Percentiles rank a stretch among this genome's conserved stretches.
These are phyloP conservation scores for Sussaba pulchella DNA, from an alignment of 2,888 invertebrate species.

Conservation along the genomic window DNA sequence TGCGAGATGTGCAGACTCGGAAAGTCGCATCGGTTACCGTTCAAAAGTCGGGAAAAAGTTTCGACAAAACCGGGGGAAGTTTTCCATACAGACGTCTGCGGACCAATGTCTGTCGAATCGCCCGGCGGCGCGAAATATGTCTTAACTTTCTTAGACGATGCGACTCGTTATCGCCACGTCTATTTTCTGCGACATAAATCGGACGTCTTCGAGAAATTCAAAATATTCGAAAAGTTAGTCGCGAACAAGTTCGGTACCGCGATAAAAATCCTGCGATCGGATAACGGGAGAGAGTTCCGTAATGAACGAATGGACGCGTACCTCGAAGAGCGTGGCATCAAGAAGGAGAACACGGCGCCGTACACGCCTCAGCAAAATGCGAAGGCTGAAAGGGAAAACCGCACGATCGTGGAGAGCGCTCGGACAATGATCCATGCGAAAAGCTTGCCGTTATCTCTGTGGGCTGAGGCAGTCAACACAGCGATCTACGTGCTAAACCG, in stretches of 20 bases:
- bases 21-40: slow-evolving; percentile 54
- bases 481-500: slow-evolving; percentile 21
- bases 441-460: not conserved
- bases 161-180: slow-evolving; percentile 65
- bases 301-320: slow-evolving; percentile 41
- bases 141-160: slow-evolving; percentile 71
- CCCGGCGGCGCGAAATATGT: slow-evolving; percentile 69
- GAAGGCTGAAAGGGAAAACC: slow-evolving; percentile 10
- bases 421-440: slow-evolving; percentile 28
- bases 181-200: slow-evolving; percentile 65
- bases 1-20: slow-evolving; percentile 41
- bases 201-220: slow-evolving; percentile 65
- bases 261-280: slow-evolving; percentile 56
- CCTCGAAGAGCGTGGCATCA: slow-evolving; percentile 55
- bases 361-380: slow-evolving; percentile 33
- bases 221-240: slow-evolving; percentile 53
- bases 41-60: slow-evolving; percentile 10
- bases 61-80: slow-evolving; percentile 51
- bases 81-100: slow-evolving; percentile 67
- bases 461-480: slow-evolving; percentile 34
- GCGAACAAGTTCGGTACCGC: slow-evolving; percentile 55
- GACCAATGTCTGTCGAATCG: slow-evolving; percentile 69
- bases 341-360: slow-evolving; percentile 28
- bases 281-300: slow-evolving; percentile 62
- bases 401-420: slow-evolving; percentile 19